Conservation (phyloP, 1,140 invertebrate species). For the Caenorhabditis brenneri region DNA sequence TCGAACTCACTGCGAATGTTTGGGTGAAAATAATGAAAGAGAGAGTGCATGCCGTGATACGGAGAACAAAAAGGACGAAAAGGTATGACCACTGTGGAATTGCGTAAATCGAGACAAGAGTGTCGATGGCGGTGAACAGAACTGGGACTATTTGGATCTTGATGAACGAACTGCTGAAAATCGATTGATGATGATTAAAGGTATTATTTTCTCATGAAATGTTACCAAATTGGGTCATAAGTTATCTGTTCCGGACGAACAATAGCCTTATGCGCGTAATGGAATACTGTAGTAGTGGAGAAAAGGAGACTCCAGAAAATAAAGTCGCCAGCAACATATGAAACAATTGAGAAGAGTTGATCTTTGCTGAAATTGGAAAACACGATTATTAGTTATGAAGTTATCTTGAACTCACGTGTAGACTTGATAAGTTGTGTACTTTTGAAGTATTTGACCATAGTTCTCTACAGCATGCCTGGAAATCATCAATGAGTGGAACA, state of each 20-base stretch:
- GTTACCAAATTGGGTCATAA: constrained; percentile 25
- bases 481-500: too few species aligned
- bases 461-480: constrained; percentile 5
- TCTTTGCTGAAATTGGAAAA: neutral
- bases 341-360: constrained; percentile 11
- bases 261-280: constrained; percentile 33
- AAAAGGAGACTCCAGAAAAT: constrained; percentile 39
- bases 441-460: constrained; percentile 27
- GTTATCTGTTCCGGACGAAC: constrained; percentile 36
- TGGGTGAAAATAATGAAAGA: constrained; percentile 23
- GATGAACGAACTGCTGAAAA: constrained; percentile 46
- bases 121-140: constrained; percentile 23
- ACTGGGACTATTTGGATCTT: neutral
- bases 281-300: neutral
- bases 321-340: constrained; percentile 28
- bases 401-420: constrained; percentile 7
- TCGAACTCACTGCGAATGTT: neutral
- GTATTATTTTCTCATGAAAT: too few species aligned
- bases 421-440: constrained; percentile 38
- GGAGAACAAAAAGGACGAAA: neutral
- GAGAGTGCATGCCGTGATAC: constrained; percentile 15
- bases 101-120: constrained; percentile 3
- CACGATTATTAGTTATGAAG: neutral
- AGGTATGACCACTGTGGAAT: neutral
- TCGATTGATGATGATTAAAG: neutral